Evolutionary conservation across 2,797 vertebrate species (phyloP).

Genomic region (Macrochelys suwanniensis): DNA sequence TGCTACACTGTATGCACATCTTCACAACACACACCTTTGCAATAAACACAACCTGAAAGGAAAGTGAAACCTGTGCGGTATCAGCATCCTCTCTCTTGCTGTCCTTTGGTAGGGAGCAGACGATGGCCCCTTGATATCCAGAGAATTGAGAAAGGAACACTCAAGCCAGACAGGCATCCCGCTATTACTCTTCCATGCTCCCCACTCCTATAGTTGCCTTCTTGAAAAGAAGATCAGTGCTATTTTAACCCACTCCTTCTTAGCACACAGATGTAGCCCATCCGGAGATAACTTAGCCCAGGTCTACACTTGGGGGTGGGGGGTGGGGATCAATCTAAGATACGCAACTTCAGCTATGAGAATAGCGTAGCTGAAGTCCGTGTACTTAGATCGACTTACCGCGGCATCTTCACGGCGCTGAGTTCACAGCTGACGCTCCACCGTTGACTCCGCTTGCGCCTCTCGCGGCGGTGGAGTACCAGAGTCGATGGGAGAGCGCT

Average conservation of each 20-base stretch:
- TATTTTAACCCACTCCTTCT: background rate
- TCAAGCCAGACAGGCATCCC: background rate
- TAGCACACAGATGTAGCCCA: background rate
- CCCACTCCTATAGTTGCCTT: background rate
- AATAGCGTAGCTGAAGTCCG: too few relatives aligned
- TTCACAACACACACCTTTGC: background rate
- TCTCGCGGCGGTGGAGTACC: too few relatives aligned
- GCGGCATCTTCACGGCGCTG: too few relatives aligned
- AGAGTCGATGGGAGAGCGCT: too few relatives aligned
- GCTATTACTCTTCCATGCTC: background rate
- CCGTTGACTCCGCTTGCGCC: too few relatives aligned
- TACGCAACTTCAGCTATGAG: too few relatives aligned
- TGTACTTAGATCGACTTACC: too few relatives aligned
- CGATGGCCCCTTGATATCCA: background rate
- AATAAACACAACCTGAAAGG: background rate
- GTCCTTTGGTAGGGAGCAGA: background rate
- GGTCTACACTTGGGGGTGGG: too few relatives aligned
- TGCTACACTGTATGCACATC: background rate
- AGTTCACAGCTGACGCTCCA: too few relatives aligned
- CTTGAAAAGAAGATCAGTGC: background rate
- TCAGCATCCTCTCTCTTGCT: background rate
- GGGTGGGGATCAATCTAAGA: too few relatives aligned
- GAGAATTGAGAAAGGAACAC: background rate
- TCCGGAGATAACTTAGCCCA: background rate
- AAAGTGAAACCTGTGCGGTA: background rate